Evolutionary conservation across 1,140 invertebrate genomes (phyloP).

Genomic region (Zaprionus kolodkinae): DNA sequence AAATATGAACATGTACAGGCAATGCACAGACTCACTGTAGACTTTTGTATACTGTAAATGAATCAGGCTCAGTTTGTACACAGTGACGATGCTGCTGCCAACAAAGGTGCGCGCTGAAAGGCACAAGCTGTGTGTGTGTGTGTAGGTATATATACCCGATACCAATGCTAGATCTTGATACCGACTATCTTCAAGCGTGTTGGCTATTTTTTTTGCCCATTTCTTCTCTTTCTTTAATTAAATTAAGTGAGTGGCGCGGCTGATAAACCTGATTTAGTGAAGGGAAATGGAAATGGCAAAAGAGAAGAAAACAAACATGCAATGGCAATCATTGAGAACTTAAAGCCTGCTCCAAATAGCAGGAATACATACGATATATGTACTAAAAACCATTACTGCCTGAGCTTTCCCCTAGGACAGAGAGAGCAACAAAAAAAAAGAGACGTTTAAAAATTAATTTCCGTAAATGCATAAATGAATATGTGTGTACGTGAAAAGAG

Average conservation of each 20-base stretch:
- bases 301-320: no score
- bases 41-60: neutral
- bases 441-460: neutral
- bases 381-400: neutral
- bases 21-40: neutral
- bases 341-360: neutral
- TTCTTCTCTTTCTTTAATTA: constrained; percentile 8
- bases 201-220: neutral
- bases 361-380: neutral
- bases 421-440: neutral
- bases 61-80: constrained; percentile 1
- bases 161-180: neutral
- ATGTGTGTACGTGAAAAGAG: neutral
- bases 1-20: neutral
- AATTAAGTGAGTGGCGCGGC: neutral
- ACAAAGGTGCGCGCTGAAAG: no score
- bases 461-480: neutral
- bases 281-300: neutral
- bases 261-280: constrained; percentile 2
- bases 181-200: neutral
- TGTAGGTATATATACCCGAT: neutral
- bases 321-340: neutral
- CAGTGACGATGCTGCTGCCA: neutral
- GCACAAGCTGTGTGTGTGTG: no score
- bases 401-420: neutral